A percentile compares a stretch with the other conserved stretches of the same genome.
phyloP scores from a whole-genome alignment of 1,140 invertebrate species.

The Drosophila subobscura region DNA sequence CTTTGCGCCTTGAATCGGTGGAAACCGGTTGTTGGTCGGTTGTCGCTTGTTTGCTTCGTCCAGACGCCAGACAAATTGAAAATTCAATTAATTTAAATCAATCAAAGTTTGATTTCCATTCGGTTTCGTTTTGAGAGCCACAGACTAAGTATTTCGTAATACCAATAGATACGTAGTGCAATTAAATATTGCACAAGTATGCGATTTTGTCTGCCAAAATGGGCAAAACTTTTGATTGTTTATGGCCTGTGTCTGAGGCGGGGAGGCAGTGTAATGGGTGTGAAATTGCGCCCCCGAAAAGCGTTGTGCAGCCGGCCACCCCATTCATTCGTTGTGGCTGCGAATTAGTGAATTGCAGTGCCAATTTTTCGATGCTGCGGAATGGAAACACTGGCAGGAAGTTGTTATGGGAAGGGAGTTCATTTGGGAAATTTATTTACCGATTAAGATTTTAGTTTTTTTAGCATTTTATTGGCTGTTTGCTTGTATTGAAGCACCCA shows the following conservation, averaged over 20 bases:
- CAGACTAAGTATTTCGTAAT: slow-evolving; percentile 24
- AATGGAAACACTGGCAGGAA: background rate
- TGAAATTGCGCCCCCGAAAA: too few species aligned
- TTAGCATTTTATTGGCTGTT: too few species aligned
- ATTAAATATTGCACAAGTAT: slow-evolving; percentile 16
- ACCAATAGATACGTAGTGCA: background rate
- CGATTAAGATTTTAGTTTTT: too few species aligned
- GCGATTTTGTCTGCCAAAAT: background rate
- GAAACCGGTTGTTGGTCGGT: slow-evolving; percentile 43
- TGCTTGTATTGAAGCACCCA: too few species aligned
- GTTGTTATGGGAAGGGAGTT: slow-evolving; percentile 10
- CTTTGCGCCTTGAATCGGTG: slow-evolving; percentile 29
- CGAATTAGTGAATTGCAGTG: slow-evolving; percentile 10
- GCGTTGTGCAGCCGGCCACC: too few species aligned
- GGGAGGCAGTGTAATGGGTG: too few species aligned
- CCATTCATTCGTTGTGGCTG: slow-evolving; percentile 7
- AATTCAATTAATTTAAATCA: slow-evolving; percentile 73
- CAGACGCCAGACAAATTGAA: slow-evolving; percentile 29
- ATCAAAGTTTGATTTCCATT: slow-evolving; percentile 37
- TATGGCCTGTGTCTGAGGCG: too few species aligned
- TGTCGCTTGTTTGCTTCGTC: slow-evolving; percentile 1
- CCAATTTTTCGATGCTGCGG: slow-evolving; percentile 1
- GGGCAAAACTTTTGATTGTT: background rate
- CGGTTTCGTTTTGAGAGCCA: slow-evolving; percentile 11
- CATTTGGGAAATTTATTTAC: background rate